Base-by-base conservation (phyloP, 2,797 vertebrate species). In the Pteropus rufus region DNA sequence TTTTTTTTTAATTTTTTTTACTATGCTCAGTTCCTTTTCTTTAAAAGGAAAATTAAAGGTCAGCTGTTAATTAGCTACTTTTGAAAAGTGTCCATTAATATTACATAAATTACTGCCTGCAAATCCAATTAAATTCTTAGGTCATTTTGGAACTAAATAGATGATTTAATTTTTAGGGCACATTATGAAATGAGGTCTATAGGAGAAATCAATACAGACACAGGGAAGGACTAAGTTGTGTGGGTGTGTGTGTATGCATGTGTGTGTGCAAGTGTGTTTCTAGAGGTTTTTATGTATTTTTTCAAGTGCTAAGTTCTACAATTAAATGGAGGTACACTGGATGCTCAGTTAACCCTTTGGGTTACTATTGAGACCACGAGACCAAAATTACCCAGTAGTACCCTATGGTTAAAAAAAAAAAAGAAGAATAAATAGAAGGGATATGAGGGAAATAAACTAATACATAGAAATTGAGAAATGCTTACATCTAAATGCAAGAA, bases 131-230 rank as follows among this genome's bases (percentile, higher is more conserved):
- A 98, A 98, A 98, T 98, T 98, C 96, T 96, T 97, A 94, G 95
- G 89, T 97, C 95, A 95, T 98, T 98, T 98, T 98, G 98, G 93
- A 98, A 98, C 94, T 97, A 98, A 98, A 98, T 98, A 98, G 97
- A 98, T 98, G 95, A 98, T 98, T 98, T 98, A 98, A 98, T 98
- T 98, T 98, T 98, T 97, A 97, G 95, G 96, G 76, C 95, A 97
- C 94, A 97, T 97, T 98, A 98, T 98, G 95, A 98, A 98, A 98
- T 98, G 95, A 98, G 90, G 94, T 96, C 96, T 97, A 94, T 93
- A 95, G 82, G 92, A 98, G 96, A 98, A 98, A 98, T 98, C 95
- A 60, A 98, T 98, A 98, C 15, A 76, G n/a, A 83, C 96, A 96
- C 41, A 96, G 93, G 34, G 97, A 95, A 95, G 91, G 96, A 95